Conservation (phyloP, 2,797 vertebrate genomes). For the Syndactyla subalaris region DNA sequence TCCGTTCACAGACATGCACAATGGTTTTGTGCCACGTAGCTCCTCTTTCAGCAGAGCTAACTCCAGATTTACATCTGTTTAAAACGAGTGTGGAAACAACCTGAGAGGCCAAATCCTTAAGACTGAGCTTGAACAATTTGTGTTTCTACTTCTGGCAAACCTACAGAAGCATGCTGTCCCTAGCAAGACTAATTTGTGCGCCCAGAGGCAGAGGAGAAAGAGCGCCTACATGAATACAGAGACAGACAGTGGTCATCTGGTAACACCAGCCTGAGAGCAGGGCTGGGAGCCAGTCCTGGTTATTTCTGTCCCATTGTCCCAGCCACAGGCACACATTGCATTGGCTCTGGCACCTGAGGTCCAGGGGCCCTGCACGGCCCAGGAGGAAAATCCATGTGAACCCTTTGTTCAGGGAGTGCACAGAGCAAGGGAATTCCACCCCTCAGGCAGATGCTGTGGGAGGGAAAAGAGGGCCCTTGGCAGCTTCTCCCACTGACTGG, state of each 20-base stretch:
- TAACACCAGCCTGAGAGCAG: not conserved
- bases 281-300: not conserved
- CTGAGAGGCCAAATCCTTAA: not conserved
- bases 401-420: rapidly evolving
- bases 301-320: not conserved
- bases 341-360: not conserved
- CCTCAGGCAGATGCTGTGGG: rapidly evolving
- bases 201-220: not conserved
- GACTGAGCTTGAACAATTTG: not conserved
- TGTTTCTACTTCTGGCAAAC: not conserved
- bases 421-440: not conserved
- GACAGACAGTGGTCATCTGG: not conserved
- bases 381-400: rapidly evolving
- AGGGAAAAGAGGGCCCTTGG: not conserved
- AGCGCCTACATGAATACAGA: not conserved
- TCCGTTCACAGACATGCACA: not conserved
- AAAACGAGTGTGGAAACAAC: not conserved
- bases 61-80: not conserved
- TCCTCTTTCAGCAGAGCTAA: not conserved
- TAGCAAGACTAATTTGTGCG: not conserved
- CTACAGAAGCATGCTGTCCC: not conserved
- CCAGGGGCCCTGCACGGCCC: not conserved
- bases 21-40: not conserved
- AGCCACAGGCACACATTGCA: rapidly evolving
- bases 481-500: not conserved